Evolutionary conservation across 2,797 vertebrate genomes (phyloP).

Genomic region (Eulemur rubriventer): DNA sequence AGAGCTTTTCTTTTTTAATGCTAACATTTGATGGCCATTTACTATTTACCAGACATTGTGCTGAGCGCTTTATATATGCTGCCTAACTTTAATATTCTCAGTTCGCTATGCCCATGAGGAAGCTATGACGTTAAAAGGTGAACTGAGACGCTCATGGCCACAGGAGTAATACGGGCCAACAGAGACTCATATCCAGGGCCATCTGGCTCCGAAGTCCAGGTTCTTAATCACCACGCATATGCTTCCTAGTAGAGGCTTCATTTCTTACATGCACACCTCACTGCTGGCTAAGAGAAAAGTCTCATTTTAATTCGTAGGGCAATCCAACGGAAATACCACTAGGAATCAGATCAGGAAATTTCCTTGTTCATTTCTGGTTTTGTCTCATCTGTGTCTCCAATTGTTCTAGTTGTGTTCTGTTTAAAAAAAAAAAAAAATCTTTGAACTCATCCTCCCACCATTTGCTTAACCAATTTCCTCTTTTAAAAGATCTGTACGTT

Average conservation of each 20-base stretch:
- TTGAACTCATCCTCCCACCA: background rate
- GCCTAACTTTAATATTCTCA: background rate
- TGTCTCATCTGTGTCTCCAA: background rate
- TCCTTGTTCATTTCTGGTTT: background rate
- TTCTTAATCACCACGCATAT: background rate
- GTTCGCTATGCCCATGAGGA: background rate
- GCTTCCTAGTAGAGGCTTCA: background rate
- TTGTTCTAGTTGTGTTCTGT: background rate
- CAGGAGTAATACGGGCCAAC: background rate
- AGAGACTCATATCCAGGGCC: background rate
- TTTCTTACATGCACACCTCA: background rate
- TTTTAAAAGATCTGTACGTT: background rate
- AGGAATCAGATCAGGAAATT: background rate
- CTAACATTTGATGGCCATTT: background rate
- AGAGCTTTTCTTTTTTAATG: background rate
- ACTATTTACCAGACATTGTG: background rate
- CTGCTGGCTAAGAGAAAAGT: background rate
- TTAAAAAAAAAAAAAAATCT: background rate
- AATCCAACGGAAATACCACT: background rate
- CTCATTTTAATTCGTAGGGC: background rate
- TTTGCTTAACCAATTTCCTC: background rate
- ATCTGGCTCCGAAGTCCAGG: background rate
- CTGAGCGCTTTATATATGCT: accelerated
- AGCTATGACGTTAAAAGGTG: background rate
- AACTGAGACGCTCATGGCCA: background rate